Conservation (phyloP, 2,113 vertebrate species). For the Perca flavescens region DNA sequence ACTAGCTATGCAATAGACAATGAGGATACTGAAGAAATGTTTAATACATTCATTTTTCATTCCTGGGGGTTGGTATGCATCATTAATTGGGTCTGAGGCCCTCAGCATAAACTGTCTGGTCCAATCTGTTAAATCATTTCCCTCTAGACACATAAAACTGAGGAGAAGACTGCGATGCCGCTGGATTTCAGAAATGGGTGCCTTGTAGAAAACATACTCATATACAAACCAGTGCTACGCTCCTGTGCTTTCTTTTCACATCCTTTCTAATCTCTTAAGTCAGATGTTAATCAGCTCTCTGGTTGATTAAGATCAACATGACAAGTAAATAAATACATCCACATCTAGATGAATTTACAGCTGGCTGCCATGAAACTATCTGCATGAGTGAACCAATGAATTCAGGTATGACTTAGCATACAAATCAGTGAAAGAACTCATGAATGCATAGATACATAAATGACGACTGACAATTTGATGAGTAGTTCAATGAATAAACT, state of each 20-base stretch:
- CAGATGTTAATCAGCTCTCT: constrained; percentile 24
- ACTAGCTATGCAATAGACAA: constrained; percentile 41
- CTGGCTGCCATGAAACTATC: not conserved
- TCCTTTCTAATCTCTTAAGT: constrained; percentile 15
- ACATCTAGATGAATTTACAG: not conserved
- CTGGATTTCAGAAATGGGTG: constrained; percentile 18
- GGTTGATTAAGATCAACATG: constrained; percentile 5
- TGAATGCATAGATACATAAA: not conserved
- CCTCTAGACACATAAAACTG: constrained; percentile 26
- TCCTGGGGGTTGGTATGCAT: constrained; percentile 57
- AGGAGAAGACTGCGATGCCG: not conserved
- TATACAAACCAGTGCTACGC: not conserved
- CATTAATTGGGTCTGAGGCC: constrained; percentile 61
- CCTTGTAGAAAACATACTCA: constrained; percentile 15
- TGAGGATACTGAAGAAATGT: constrained; percentile 34
- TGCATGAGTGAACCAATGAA: not conserved
- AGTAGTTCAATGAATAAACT: not conserved
- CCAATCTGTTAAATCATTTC: constrained; percentile 60
- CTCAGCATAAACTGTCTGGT: constrained; percentile 60
- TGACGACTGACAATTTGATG: not conserved
- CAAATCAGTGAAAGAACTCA: not conserved
- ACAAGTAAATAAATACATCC: not conserved
- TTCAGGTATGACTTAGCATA: not conserved
- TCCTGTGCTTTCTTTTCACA: not conserved
- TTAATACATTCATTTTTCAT: constrained; percentile 62